Evolutionary conservation across 2,888 invertebrate genomes (phyloP).

Genomic region (Clivina fossor): DNA sequence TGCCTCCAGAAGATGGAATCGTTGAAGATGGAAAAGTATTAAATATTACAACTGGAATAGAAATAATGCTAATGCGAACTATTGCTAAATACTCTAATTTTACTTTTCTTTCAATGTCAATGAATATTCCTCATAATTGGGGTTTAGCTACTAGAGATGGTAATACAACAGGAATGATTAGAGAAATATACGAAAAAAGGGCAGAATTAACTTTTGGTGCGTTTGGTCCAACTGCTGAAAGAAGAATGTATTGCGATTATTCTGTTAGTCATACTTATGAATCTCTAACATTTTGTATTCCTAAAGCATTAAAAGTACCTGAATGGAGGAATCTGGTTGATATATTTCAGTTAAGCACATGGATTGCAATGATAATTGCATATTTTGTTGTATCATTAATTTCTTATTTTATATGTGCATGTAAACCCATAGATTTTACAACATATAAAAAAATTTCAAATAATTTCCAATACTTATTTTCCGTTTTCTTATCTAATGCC

Average conservation of each 20-base stretch:
- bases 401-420: background rate
- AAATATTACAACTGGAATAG: slow-evolving; percentile 8
- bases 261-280: background rate
- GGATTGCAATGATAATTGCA: slow-evolving; percentile 53
- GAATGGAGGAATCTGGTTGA: slow-evolving; percentile 50
- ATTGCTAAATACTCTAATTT: background rate
- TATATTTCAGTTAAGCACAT: slow-evolving; percentile 55
- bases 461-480: background rate
- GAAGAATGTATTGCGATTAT: background rate
- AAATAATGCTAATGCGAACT: slow-evolving; percentile 1
- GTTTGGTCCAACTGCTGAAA: slow-evolving; percentile 1
- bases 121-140: slow-evolving; percentile 2
- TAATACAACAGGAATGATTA: slow-evolving; percentile 5
- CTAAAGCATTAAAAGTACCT: background rate
- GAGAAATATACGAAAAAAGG: background rate
- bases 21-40: background rate
- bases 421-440: background rate
- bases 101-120: background rate
- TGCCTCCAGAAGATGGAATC: slow-evolving; percentile 12
- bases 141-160: slow-evolving; percentile 1
- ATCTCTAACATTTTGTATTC: slow-evolving; percentile 1
- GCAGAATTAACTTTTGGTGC: slow-evolving; percentile 1
- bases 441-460: background rate
- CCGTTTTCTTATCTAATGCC: background rate
- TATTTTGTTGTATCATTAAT: slow-evolving; percentile 42